Evolutionary conservation across 2,113 vertebrate genomes (phyloP).

Genomic region (Peromyscus californicus): DNA sequence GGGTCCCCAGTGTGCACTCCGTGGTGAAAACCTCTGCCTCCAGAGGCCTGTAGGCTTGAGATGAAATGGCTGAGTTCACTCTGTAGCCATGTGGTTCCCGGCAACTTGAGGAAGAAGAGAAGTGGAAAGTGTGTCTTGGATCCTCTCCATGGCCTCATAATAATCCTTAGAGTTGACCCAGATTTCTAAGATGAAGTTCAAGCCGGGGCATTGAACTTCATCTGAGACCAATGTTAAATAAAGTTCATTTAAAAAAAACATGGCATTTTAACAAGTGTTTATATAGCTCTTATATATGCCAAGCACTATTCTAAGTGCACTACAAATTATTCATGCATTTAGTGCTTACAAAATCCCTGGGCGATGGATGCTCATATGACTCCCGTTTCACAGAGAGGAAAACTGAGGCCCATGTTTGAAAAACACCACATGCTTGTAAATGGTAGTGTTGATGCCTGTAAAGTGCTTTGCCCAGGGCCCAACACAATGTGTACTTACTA

Average conservation of each 20-base stretch:
- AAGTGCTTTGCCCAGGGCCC: background rate
- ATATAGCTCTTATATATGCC: slow-evolving; percentile 53
- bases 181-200: slow-evolving; percentile 33
- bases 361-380: background rate
- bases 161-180: slow-evolving; percentile 35
- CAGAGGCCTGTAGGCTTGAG: background rate
- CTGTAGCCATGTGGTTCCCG: background rate
- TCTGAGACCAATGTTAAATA: slow-evolving; percentile 31
- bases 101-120: background rate
- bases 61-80: background rate
- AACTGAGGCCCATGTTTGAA: slow-evolving; percentile 33
- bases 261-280: slow-evolving; percentile 61
- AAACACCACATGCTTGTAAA: background rate
- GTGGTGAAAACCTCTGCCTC: background rate
- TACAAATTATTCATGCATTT: slow-evolving; percentile 75
- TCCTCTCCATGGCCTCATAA: background rate
- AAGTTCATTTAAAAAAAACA: slow-evolving; percentile 47
- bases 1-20: background rate
- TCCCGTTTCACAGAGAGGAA: slow-evolving; percentile 49
- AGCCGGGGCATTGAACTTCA: slow-evolving; percentile 2
- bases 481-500: background rate
- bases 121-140: background rate
- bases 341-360: slow-evolving; percentile 10
- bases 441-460: background rate
- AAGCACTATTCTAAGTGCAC: slow-evolving; percentile 65